A percentile compares a stretch with the other conserved stretches of the same genome.
Evolutionary conservation across 2,888 invertebrate species (phyloP).

Genomic region (Anthophora plumipes): DNA sequence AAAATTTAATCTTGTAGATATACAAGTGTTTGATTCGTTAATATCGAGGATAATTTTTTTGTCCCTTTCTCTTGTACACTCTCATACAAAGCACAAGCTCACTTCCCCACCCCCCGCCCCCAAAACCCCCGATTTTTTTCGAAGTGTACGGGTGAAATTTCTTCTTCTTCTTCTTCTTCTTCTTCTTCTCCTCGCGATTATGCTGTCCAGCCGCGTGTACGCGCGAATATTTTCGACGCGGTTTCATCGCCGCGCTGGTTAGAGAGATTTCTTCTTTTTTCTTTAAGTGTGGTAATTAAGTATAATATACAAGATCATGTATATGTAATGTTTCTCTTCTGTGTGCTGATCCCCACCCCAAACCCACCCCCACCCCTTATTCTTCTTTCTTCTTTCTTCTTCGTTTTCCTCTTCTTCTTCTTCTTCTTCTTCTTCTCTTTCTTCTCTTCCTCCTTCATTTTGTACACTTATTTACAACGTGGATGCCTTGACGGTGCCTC

Average conservation of each 20-base stretch:
- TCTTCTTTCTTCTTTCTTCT: conserved; percentile 1
- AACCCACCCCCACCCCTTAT: too few species aligned
- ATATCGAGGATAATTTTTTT: conserved; percentile 78
- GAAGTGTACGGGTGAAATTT: conserved; percentile 68
- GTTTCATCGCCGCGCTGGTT: too few species aligned
- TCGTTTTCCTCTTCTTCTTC: not conserved
- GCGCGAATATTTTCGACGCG: too few species aligned
- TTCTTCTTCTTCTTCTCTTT: conserved; percentile 17
- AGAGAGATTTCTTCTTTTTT: too few species aligned
- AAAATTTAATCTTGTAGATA: conserved; percentile 83
- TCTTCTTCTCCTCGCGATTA: too few species aligned
- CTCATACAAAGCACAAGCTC: conserved; percentile 49
- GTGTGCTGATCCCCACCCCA: conserved; percentile 42
- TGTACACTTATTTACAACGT: conserved; percentile 75
- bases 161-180: too few species aligned
- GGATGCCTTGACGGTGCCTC: conserved; percentile 59
- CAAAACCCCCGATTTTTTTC: too few species aligned
- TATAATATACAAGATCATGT: conserved; percentile 80
- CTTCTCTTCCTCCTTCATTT: conserved; percentile 36
- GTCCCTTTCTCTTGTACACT: conserved; percentile 59
- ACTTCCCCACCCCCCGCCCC: conserved; percentile 20
- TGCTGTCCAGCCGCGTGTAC: too few species aligned
- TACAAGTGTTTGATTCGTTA: conserved; percentile 83
- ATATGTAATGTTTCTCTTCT: conserved; percentile 71
- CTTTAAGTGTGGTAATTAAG: conserved; percentile 82